These are phyloP conservation scores for Potamarius usumacintae DNA, from an alignment of 2,113 vertebrate species.

Conservation along the genomic window DNA sequence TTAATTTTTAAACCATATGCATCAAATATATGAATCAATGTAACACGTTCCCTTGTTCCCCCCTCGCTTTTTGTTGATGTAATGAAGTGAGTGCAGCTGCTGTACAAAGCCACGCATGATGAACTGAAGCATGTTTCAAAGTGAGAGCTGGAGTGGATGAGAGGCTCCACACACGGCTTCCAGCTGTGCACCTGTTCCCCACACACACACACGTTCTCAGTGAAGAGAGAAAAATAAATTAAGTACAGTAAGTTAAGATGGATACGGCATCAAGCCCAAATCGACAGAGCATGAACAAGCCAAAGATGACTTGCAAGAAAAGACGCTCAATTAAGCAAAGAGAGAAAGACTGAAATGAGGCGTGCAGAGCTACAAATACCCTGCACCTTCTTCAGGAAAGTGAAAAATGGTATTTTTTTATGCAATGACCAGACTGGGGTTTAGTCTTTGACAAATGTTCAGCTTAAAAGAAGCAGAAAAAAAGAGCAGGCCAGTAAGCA, in stretches of 20 bases:
- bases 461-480: conserved; percentile 11
- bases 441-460: conserved; percentile 22
- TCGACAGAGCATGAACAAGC: conserved; percentile 22
- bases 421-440: background rate
- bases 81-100: conserved; percentile 43
- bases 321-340: conserved; percentile 29
- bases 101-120: conserved; percentile 24
- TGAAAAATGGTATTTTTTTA: conserved; percentile 12
- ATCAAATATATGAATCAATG: conserved; percentile 26
- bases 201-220: conserved; percentile 12
- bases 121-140: conserved; percentile 33
- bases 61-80: conserved; percentile 31
- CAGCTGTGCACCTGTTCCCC: conserved; percentile 33
- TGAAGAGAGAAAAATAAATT: conserved; percentile 17
- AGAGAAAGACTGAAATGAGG: background rate
- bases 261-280: conserved; percentile 27
- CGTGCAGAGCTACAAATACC: conserved; percentile 14
- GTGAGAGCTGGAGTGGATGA: conserved; percentile 6
- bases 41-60: conserved; percentile 6
- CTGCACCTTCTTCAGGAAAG: background rate
- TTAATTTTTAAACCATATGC: conserved; percentile 31
- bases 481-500: background rate
- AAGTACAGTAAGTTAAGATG: conserved; percentile 11
- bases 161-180: conserved; percentile 18
- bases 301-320: background rate